phyloP scores from a whole-genome alignment of 2,113 vertebrate species.

The Sarotherodon lohbergeri region DNA sequence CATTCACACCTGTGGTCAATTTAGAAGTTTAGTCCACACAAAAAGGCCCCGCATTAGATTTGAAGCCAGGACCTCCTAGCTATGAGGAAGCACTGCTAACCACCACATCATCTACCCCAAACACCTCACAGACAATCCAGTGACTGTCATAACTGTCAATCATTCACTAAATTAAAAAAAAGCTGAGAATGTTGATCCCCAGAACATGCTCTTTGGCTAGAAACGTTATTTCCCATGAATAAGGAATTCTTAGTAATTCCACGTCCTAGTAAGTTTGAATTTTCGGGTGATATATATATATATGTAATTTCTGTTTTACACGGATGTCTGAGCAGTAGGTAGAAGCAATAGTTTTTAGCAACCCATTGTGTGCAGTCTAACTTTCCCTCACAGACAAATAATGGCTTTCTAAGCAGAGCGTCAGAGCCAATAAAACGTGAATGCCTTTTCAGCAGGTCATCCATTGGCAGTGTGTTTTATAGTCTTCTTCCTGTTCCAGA shows the following conservation, averaged over 20 bases:
- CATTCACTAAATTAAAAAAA: background rate
- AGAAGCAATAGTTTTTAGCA: background rate
- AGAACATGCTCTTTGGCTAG: background rate
- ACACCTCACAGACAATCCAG: background rate
- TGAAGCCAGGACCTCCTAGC: background rate
- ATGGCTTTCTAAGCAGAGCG: slow-evolving; percentile 26
- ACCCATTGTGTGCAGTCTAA: slow-evolving; percentile 14
- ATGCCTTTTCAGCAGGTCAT: slow-evolving; percentile 61
- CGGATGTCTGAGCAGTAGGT: background rate
- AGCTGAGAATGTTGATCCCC: background rate
- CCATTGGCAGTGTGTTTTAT: slow-evolving; percentile 50
- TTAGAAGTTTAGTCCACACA: background rate
- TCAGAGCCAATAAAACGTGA: slow-evolving; percentile 45
- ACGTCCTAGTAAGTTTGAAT: background rate
- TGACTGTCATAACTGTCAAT: background rate
- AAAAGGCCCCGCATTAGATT: background rate
- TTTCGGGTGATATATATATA: background rate
- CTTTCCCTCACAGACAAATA: slow-evolving; percentile 48
- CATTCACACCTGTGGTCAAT: background rate
- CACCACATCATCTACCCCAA: background rate
- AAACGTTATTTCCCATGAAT: background rate
- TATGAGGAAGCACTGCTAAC: background rate
- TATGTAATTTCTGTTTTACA: background rate
- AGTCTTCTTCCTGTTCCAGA: slow-evolving; percentile 42
- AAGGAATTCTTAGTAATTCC: background rate